A percentile compares a stretch with the other conserved stretches of the same genome.
Conservation (phyloP, 2,113 vertebrate species). For the crab-eating macaque (Macaca fascicularis) region DNA sequence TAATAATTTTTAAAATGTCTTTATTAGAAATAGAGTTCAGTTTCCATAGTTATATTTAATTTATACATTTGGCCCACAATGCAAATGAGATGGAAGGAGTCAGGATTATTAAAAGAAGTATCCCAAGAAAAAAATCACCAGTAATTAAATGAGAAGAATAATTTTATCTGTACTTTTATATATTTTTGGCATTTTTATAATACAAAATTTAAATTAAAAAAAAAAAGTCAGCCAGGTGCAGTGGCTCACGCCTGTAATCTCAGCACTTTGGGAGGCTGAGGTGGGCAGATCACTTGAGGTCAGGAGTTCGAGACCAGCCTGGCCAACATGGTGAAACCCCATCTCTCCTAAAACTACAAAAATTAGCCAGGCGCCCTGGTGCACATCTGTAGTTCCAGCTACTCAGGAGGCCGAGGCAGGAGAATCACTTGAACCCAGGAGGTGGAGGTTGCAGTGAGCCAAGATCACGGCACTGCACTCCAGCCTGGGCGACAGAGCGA, state of each 20-base stretch:
- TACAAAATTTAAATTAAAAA: constrained; percentile 22
- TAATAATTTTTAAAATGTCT: not conserved
- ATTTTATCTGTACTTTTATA: not conserved
- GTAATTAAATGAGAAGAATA: not conserved
- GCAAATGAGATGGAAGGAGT: not conserved
- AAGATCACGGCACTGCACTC: too few species aligned
- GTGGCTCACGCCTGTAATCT: not conserved
- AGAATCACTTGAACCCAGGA: too few species aligned
- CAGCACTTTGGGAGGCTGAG: not conserved
- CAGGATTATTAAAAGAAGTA: constrained; percentile 21
- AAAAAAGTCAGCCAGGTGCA: not conserved
- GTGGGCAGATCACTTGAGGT: too few species aligned
- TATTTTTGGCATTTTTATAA: not conserved
- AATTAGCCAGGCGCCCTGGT: too few species aligned
- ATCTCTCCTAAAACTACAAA: too few species aligned
- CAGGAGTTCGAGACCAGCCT: too few species aligned
- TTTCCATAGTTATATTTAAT: not conserved
- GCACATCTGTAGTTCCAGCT: too few species aligned
- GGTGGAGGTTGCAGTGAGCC: too few species aligned
- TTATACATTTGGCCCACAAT: not conserved
- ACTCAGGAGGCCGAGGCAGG: too few species aligned
- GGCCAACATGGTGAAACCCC: too few species aligned
- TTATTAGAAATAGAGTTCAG: not conserved
- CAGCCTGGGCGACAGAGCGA: too few species aligned
- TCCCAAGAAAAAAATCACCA: not conserved